These are phyloP conservation scores for Ariopsis seemanni DNA, from an alignment of 2,113 vertebrate species.

Conservation along the genomic window DNA sequence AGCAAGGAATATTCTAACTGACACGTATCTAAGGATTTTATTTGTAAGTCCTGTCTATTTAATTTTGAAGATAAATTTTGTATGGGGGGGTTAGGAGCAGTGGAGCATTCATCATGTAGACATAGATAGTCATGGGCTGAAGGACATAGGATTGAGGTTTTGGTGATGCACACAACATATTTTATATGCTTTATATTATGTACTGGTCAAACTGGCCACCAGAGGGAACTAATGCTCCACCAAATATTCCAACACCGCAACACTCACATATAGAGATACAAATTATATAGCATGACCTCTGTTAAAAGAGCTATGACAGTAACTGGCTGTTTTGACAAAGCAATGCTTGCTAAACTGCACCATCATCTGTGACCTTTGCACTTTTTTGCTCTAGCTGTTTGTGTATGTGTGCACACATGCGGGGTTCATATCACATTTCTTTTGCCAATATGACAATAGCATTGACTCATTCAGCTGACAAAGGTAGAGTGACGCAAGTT, in stretches of 20 bases:
- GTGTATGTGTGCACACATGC: not conserved
- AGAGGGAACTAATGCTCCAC: constrained; percentile 54
- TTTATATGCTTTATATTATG: not conserved
- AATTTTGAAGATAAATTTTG: not conserved
- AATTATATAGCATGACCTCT: not conserved
- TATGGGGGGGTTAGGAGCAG: not conserved
- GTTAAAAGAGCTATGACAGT: not conserved
- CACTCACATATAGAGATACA: not conserved
- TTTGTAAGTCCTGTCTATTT: not conserved
- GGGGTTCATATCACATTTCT: constrained; percentile 33
- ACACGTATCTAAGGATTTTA: not conserved
- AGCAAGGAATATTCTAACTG: not conserved
- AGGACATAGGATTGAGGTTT: not conserved
- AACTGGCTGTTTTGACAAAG: not conserved
- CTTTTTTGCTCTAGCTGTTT: not conserved
- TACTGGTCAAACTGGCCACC: not conserved
- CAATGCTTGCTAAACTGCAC: not conserved
- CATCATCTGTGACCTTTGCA: constrained; percentile 1
- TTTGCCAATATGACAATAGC: constrained; percentile 6
- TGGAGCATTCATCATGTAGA: not conserved
- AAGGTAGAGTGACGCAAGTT: constrained; percentile 32
- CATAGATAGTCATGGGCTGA: not conserved
- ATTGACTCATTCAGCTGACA: constrained; percentile 30
- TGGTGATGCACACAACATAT: not conserved
- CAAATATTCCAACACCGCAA: not conserved